Base-by-base conservation (phyloP, 2,888 invertebrate genomes). In the Melinopterus prodromus region DNA sequence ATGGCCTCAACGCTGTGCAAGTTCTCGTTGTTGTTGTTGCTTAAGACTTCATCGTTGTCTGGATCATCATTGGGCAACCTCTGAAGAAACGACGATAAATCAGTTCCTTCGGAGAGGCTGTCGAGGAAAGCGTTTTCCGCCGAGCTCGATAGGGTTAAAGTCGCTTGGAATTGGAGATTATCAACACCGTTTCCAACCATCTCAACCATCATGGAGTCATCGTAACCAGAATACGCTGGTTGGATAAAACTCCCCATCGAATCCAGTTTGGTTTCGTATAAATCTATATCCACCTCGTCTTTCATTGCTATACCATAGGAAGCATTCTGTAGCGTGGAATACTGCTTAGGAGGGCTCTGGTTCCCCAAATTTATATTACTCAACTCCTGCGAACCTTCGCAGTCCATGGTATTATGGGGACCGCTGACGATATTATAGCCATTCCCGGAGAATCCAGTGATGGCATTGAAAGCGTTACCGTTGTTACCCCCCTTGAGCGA, bases 151-250 rank as follows among this genome's bases (percentile, higher is more conserved):
- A 97, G 95, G 77, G 96, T 95, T 78, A 97, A 88, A 0, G 96
- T 95, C 2, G 95, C 95, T 7, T 95, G 94, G 87, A 97, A 96
- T 85, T 96, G 96, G 76, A 95, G 90, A 38, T 95, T 95, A 89
- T 96, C 96, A 70, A 96, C 95, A 0, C 94, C 93, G 36, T 93
- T 92, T 69, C 94, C 94, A 53, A 94, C 94, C 91, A 96, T 93
- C 86, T 96, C 96, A 14, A 95, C 95, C 91, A 96, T 96, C 92
- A 97, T 95, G 6, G 95, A 93, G 84, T 95, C 95, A 84, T 94
- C 95, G 85, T 95, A 95, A 84, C 92, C 92, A 70, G 91, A 91
- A 83, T 91, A 91, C 12, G 90, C 89, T 70, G 92, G 91, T 84
- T 93, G 91, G 70, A 91, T 90, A 81, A 92, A 90, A 80, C 93